These are phyloP conservation scores for Thecocarcelia acutangulata DNA, from an alignment of 2,888 invertebrate species.

Conservation along the genomic window DNA sequence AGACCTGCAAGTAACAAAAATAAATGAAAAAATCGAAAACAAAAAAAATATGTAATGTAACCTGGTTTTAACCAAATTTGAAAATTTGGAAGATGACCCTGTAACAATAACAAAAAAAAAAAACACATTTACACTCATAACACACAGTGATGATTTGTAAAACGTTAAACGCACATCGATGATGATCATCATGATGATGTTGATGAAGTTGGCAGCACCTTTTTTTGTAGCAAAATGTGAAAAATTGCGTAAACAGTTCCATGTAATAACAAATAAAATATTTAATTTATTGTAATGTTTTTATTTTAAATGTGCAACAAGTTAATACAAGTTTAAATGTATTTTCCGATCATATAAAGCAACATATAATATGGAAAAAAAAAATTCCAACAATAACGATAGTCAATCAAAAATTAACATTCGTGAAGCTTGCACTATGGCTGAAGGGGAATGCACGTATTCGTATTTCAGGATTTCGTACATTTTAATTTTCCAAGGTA, in stretches of 20 bases:
- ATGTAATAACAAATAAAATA: conserved; percentile 35
- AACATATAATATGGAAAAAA: conserved; percentile 35
- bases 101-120: conserved; percentile 65
- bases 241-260: conserved; percentile 58
- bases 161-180: conserved; percentile 11
- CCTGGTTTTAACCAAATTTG: conserved; percentile 69
- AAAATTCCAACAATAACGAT: conserved; percentile 31
- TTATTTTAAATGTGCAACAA: conserved; percentile 47
- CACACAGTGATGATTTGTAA: conserved; percentile 20
- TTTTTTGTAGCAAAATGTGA: conserved; percentile 19
- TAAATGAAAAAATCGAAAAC: neutral
- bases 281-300: conserved; percentile 32
- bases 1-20: conserved; percentile 1
- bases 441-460: neutral
- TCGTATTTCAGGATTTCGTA: neutral
- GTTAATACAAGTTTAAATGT: conserved; percentile 65
- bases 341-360: conserved; percentile 63
- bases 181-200: neutral
- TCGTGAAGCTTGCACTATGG: conserved; percentile 45
- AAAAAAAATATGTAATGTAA: conserved; percentile 49
- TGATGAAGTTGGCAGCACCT: conserved; percentile 42
- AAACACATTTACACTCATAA: conserved; percentile 8
- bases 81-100: conserved; percentile 70
- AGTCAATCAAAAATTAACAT: conserved; percentile 54
- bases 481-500: too few relatives aligned